Evolutionary conservation across 2,888 invertebrate species (phyloP), one percentile per base, ranked within the genome.

Genomic region (Eurytoma adleriae): DNA sequence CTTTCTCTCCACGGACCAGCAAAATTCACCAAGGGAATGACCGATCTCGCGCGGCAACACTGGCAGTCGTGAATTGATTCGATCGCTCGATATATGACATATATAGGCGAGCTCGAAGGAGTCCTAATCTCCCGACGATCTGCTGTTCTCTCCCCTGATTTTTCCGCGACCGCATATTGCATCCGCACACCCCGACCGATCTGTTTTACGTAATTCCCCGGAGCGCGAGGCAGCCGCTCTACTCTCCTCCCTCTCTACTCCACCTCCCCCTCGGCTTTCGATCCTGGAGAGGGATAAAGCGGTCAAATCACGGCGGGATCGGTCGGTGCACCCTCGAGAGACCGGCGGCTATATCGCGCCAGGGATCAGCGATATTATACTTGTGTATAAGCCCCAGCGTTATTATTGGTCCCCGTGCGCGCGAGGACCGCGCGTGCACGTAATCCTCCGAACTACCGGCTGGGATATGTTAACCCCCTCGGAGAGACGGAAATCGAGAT

Each of bases 221-320:
- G 73, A 67, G 72, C 27, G 56, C 52, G 66, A 68, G 24, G 24
- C 24, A 24, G 24, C 24, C n/a, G 52, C n/a, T 40, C 40, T 7
- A 40, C 40, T 40, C 40, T 40, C 40, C 40, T 40, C 40, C 40
- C 40, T 40, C 40, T 40, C 40, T 40, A 3, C 30, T 7, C 40
- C 10, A 7, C 10, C 40, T 40, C 40, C 10, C 40, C 10, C 40
- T 40, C 40, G 40, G 7, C 40, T 40, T 7, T 40, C 61, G 72
- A 73, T 78, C 24, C 27, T 30, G 27, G 68, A 68, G 12, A 59
- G 78, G 84, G 82, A 85, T 86, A 86, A 84, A 84, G 80, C 85
- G 84, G 83, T 84, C 83, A 82, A 83, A 85, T 85, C 85, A 83
- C 75, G 78, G 59, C 80, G 81, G 85, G 82, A 82, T 76, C 81